A percentile compares a stretch with the other conserved stretches of the same genome.
phyloP scores from a whole-genome alignment of 2,888 invertebrate genomes.

The Fragum fragum region DNA sequence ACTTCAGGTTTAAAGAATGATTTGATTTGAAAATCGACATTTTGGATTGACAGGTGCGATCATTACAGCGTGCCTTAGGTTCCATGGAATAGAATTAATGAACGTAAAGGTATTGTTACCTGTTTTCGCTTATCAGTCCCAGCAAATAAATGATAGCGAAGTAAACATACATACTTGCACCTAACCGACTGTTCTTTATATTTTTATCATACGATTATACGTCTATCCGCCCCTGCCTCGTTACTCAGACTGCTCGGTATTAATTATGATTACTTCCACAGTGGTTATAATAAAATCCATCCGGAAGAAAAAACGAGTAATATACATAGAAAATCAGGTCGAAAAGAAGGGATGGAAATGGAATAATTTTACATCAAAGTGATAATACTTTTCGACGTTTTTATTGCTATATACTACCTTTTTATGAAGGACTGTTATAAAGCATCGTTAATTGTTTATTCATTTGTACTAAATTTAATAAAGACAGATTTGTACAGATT shows the following conservation, averaged over 20 bases:
- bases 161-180: conserved; percentile 27
- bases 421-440: neutral
- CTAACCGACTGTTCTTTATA: conserved; percentile 7
- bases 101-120: conserved; percentile 1
- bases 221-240: neutral
- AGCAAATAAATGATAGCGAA: conserved; percentile 25
- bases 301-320: neutral
- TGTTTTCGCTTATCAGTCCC: conserved; percentile 19
- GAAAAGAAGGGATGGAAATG: neutral
- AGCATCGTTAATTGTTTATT: neutral
- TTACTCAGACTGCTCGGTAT: neutral
- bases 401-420: neutral
- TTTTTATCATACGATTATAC: conserved; percentile 19
- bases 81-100: neutral
- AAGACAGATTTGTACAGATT: no score
- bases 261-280: neutral
- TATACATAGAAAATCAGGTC: neutral
- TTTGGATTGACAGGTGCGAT: no score
- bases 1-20: no score
- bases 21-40: no score
- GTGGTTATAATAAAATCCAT: neutral
- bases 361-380: neutral
- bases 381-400: neutral
- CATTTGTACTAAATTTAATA: no score
- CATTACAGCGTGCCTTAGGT: no score